A percentile compares a stretch with the other conserved stretches of the same genome.
Evolutionary conservation across 2,797 vertebrate genomes (phyloP).

Genomic region (Pampus argenteus): DNA sequence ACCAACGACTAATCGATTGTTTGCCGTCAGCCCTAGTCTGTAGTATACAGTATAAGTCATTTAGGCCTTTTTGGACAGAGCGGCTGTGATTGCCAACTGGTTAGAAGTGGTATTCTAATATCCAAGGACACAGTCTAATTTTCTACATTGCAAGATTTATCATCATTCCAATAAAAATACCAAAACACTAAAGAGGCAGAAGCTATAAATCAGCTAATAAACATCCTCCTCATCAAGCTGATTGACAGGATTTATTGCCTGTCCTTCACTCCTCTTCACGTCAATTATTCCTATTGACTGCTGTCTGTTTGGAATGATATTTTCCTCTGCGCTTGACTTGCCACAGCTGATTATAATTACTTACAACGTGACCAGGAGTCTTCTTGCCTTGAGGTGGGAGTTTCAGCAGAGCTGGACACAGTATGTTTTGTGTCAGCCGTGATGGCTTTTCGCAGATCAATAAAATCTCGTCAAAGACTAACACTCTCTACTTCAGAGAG

Average conservation of each 20-base stretch:
- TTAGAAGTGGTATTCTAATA: constrained; percentile 31
- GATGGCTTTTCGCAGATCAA: constrained; percentile 27
- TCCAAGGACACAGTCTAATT: constrained; percentile 50
- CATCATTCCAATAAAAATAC: constrained; percentile 47
- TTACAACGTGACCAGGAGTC: constrained; percentile 42
- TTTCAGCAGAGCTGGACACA: constrained; percentile 22
- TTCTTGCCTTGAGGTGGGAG: constrained; percentile 42
- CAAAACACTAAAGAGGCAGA: constrained; percentile 40
- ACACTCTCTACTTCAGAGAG: constrained; percentile 7
- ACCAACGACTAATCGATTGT: too few species aligned
- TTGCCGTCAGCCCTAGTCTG: too few species aligned
- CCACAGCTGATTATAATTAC: constrained; percentile 54
- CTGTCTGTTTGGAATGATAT: constrained; percentile 69
- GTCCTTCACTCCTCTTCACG: constrained; percentile 54
- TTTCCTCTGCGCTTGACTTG: constrained; percentile 49
- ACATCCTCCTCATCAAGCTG: constrained; percentile 42
- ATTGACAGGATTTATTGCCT: constrained; percentile 53
- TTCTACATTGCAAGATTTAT: constrained; percentile 61
- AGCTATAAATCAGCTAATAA: constrained; percentile 55
- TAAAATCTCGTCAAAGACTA: constrained; percentile 21
- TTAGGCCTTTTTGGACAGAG: constrained; percentile 18
- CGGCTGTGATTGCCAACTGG: constrained; percentile 23
- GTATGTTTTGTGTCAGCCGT: constrained; percentile 16
- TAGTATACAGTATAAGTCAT: too few species aligned
- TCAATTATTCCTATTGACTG: constrained; percentile 78